phyloP scores from a whole-genome alignment of 2,113 vertebrate species.

The Strix aluco region DNA sequence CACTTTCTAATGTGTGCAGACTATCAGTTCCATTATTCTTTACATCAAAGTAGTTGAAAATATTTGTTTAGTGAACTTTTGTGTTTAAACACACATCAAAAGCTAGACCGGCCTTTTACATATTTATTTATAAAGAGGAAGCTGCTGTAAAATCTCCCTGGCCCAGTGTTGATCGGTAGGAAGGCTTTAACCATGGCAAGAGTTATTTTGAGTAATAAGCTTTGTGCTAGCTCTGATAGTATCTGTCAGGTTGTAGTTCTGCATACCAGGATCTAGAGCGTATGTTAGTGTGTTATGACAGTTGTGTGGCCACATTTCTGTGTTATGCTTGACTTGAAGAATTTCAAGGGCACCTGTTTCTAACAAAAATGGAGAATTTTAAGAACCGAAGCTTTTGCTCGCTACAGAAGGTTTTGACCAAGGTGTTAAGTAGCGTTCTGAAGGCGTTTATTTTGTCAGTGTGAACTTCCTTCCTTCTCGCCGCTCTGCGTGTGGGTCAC shows the following conservation, averaged over 20 bases:
- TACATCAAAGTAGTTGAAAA: constrained; percentile 14
- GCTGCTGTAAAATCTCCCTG: neutral
- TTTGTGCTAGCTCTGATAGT: neutral
- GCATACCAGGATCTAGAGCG: neutral
- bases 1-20: neutral
- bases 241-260: neutral
- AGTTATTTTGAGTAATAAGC: neutral
- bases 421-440: neutral
- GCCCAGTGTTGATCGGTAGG: neutral
- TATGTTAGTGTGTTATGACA: accelerated
- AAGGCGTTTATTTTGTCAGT: neutral
- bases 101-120: neutral
- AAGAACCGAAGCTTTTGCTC: neutral
- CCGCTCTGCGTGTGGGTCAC: neutral
- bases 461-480: neutral
- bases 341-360: neutral
- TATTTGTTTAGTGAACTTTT: neutral
- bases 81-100: constrained; percentile 15
- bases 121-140: constrained; percentile 18
- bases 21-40: neutral
- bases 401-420: neutral
- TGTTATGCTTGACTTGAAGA: neutral
- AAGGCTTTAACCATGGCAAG: neutral
- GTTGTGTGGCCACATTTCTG: neutral
- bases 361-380: neutral